These are phyloP conservation scores for Hypselothyrea guttata DNA, from an alignment of 2,888 invertebrate genomes.

Conservation along the genomic window DNA sequence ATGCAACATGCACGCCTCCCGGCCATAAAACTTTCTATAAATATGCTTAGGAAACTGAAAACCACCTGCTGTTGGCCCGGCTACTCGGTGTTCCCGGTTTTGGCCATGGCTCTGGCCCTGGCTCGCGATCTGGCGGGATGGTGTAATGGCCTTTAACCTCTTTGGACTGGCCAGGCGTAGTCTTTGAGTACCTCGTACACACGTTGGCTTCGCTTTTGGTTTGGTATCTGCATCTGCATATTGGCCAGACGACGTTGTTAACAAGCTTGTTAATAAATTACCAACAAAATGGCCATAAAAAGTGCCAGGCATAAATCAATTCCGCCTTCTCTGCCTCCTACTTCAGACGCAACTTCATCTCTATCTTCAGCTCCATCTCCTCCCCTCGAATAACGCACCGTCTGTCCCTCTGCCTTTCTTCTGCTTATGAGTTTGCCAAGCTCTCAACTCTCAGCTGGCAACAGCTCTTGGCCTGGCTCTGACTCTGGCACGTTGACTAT, in stretches of 20 bases:
- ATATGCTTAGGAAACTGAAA: conserved; percentile 57
- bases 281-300: conserved; percentile 77
- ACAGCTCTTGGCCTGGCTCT: conserved; percentile 17
- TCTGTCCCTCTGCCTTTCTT: neutral
- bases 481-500: conserved; percentile 22
- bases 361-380: neutral
- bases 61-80: conserved; percentile 64
- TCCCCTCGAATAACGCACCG: neutral
- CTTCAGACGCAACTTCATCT: neutral
- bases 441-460: conserved; percentile 23
- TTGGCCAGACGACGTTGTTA: conserved; percentile 66
- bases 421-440: conserved; percentile 23
- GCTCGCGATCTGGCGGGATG: conserved; percentile 12
- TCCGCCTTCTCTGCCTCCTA: conserved; percentile 40
- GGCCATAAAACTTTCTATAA: conserved; percentile 65
- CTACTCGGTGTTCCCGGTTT: conserved; percentile 5
- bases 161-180: conserved; percentile 42
- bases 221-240: conserved; percentile 59
- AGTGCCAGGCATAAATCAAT: conserved; percentile 76
- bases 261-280: conserved; percentile 78
- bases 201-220: no score
- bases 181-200: conserved; percentile 33
- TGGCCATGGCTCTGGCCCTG: conserved; percentile 43
- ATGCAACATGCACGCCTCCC: conserved; percentile 40
- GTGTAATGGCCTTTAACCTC: conserved; percentile 72